A percentile compares a stretch with the other conserved stretches of the same genome.
phyloP scores from a whole-genome alignment of 2,888 invertebrate species.

The Nymphalis urticae region DNA sequence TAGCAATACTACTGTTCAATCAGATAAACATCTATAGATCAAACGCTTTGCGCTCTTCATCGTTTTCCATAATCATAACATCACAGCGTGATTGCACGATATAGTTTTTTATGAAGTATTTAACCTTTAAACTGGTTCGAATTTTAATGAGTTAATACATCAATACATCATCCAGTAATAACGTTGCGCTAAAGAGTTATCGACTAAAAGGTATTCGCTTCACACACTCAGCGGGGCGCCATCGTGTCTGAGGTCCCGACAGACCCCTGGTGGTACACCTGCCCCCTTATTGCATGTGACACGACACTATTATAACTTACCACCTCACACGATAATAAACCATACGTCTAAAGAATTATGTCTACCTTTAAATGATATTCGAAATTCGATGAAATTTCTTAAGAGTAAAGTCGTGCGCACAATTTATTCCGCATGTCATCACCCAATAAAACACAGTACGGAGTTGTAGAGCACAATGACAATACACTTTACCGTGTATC shows the following conservation, averaged over 20 bases:
- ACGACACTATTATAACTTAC: conserved; percentile 50
- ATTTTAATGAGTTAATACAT: conserved; percentile 77
- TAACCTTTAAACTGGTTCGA: conserved; percentile 74
- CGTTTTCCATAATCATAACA: conserved; percentile 48
- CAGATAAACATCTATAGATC: conserved; percentile 35
- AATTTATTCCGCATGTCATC: conserved; percentile 65
- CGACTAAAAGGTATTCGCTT: conserved; percentile 66
- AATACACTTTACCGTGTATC: conserved; percentile 48
- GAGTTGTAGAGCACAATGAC: conserved; percentile 44
- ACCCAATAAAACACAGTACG: conserved; percentile 52
- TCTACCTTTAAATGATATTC: conserved; percentile 39
- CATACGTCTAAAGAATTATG: conserved; percentile 52
- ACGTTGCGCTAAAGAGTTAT: conserved; percentile 61
- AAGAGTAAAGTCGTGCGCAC: conserved; percentile 46
- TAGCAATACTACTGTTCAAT: conserved; percentile 21
- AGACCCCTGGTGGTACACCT: conserved; percentile 61
- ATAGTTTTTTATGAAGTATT: conserved; percentile 71
- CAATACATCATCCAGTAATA: conserved; percentile 72
- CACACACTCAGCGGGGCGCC: conserved; percentile 66
- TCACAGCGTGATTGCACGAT: conserved; percentile 65
- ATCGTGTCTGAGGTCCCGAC: conserved; percentile 58
- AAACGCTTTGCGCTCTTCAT: conserved; percentile 29
- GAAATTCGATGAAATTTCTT: conserved; percentile 43
- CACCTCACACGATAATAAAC: conserved; percentile 51
- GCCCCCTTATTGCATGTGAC: conserved; percentile 55